Percentiles rank a stretch among this genome's conserved stretches.
phyloP scores from a whole-genome alignment of 1,140 invertebrate genomes.

The Aleiodes sp. region DNA sequence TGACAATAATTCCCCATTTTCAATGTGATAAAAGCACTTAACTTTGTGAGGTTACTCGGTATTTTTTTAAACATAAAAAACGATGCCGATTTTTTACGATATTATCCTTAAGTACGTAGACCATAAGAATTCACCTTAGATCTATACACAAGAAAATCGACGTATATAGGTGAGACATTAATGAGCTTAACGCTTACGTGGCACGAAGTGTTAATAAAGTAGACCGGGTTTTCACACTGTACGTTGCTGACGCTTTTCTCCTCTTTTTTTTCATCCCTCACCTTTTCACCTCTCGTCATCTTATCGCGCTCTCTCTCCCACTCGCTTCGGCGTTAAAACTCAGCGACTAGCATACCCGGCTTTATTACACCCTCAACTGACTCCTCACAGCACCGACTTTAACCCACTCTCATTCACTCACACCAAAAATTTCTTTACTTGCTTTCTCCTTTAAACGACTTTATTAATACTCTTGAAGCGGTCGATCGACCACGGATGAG shows the following conservation, averaged over 20 bases:
- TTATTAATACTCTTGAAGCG: slow-evolving; percentile 15
- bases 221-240: background rate
- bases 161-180: background rate
- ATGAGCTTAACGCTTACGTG: slow-evolving; percentile 11
- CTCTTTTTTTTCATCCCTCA: background rate
- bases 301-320: too few relatives aligned
- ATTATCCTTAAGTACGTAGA: background rate
- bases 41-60: background rate
- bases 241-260: background rate
- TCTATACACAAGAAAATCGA: background rate
- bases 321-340: slow-evolving; percentile 1
- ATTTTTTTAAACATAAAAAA: background rate
- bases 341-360: background rate
- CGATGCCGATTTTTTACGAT: slow-evolving; percentile 1
- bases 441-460: slow-evolving; percentile 2
- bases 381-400: background rate
- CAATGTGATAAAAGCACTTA: background rate
- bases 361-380: slow-evolving; percentile 18
- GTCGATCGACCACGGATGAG: slow-evolving; percentile 8
- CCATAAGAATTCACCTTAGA: background rate
- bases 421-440: background rate
- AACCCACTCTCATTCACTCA: background rate
- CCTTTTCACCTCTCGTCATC: background rate
- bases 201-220: slow-evolving; percentile 5
- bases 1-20: background rate